phyloP scores from a whole-genome alignment of 2,797 vertebrate genomes.

The Crenuchus spilurus region DNA sequence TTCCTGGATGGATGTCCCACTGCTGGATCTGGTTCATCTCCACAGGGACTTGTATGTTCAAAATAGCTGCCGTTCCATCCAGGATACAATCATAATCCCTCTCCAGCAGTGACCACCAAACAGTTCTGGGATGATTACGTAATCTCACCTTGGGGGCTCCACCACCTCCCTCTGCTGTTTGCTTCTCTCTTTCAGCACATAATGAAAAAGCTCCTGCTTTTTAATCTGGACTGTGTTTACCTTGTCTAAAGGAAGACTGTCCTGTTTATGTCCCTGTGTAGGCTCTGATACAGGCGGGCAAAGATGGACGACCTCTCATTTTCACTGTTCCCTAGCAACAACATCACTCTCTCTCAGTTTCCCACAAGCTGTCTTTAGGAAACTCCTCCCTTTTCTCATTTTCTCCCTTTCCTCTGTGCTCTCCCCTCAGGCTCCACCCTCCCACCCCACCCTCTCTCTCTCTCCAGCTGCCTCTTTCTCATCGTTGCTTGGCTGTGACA shows the following conservation, averaged over 20 bases:
- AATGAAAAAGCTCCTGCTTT: not conserved
- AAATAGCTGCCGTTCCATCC: not conserved
- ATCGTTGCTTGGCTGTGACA: conserved; percentile 51
- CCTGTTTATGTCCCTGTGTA: conserved; percentile 41
- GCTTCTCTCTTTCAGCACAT: conserved; percentile 8
- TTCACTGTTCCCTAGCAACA: conserved; percentile 79
- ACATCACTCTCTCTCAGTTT: conserved; percentile 65
- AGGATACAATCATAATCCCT: conserved; percentile 7
- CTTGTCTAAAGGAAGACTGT: conserved; percentile 24
- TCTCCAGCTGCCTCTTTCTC: conserved; percentile 66
- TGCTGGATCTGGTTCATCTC: conserved; percentile 15
- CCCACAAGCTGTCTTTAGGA: conserved; percentile 52
- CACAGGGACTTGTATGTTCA: conserved; percentile 5
- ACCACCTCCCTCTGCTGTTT: not conserved
- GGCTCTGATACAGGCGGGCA: conserved; percentile 44
- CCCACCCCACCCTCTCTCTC: not conserved
- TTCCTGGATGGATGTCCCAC: not conserved
- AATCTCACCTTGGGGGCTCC: conserved; percentile 66
- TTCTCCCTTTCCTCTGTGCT: not conserved
- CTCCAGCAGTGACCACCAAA: conserved; percentile 30
- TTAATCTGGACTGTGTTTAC: conserved; percentile 29
- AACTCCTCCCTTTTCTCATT: conserved; percentile 65
- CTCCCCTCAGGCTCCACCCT: conserved; percentile 10
- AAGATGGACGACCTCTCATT: conserved; percentile 61
- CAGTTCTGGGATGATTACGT: conserved; percentile 65